Base-by-base conservation (phyloP, 2,113 vertebrate species). In the Oceanodroma tethys region DNA sequence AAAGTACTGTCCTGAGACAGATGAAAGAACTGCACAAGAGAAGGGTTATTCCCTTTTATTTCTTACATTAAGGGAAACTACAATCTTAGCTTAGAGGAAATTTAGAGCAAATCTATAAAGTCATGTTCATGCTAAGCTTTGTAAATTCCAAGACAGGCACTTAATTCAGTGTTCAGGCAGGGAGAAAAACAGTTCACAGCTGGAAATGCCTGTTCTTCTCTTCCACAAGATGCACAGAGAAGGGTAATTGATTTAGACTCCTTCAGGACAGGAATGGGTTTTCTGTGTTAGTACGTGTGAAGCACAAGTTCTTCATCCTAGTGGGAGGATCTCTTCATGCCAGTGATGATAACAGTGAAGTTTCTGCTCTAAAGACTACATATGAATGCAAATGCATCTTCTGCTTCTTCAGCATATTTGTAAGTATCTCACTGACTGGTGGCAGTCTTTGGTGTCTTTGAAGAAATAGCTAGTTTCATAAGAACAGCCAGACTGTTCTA, bases 161-260 rank as follows among this genome's bases (percentile, higher is more conserved):
- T 93, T 93, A 82, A 82, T 93, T 96, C 48, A 67, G 42, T 91
- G 71, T 79, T 93, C 88, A 96, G 95, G 78, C 84, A 87, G 74
- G 89, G 92, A 92, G 94, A 78, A 95, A 93, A 96, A 43, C 34
- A 84, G 59, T 72, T 93, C 88, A 92, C 90, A 96, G 96, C 95
- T 97, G 90, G 96, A 96, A 92, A 32, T 94, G 86, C 67, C 85
- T 93, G 85, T 76, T 95, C 92, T 88, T 82, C 85, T 94, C 81
- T 92, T 94, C 83, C 81, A 86, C 16, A 0, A 93, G 87, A 78
- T 82, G 72, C 56, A 81, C 67, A 79, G 86, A 68, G 73, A 91
- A 92, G 59, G 68, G 22, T 93, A 95, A 97, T 95, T 96, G 90
- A 90, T 95, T 95, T 75, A 68, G 94, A 94, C 76, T 79, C 56